Evolutionary conservation across 2,113 vertebrate genomes (phyloP).

Genomic region (Rhegmatorhina hoffmannsi): DNA sequence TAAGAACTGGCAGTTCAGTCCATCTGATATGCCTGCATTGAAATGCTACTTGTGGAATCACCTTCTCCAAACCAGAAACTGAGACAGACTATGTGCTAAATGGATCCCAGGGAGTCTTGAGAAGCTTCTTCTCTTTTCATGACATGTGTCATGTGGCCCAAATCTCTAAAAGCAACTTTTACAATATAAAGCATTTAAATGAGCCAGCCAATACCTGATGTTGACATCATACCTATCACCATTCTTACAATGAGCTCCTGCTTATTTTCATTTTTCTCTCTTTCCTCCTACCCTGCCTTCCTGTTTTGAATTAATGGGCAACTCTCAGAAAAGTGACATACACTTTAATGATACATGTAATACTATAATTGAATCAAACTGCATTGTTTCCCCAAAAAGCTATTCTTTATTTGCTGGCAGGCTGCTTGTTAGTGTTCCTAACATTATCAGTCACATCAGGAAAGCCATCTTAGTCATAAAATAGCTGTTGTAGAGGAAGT

Average conservation of each 20-base stretch:
- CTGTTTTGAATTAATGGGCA: neutral
- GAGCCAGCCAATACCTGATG: neutral
- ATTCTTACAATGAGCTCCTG: neutral
- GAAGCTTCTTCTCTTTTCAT: neutral
- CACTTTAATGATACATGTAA: slow-evolving; percentile 17
- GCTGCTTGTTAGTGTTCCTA: slow-evolving; percentile 25
- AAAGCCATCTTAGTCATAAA: slow-evolving; percentile 43
- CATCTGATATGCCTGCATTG: neutral
- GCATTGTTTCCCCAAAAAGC: slow-evolving; percentile 5
- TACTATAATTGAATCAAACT: slow-evolving; percentile 36
- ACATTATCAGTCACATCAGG: slow-evolving; percentile 11
- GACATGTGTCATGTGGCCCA: neutral
- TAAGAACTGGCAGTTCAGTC: neutral
- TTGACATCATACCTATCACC: neutral
- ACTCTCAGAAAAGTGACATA: neutral
- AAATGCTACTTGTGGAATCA: neutral
- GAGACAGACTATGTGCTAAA: neutral
- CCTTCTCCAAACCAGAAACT: neutral
- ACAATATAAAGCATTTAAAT: neutral
- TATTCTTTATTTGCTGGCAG: neutral
- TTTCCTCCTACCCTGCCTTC: neutral
- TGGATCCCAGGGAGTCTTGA: neutral
- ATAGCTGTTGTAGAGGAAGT: neutral
- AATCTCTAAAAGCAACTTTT: neutral
- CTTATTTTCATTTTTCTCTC: neutral